Evolutionary conservation across 2,113 vertebrate species (phyloP).

Genomic region (Cygnus atratus): DNA sequence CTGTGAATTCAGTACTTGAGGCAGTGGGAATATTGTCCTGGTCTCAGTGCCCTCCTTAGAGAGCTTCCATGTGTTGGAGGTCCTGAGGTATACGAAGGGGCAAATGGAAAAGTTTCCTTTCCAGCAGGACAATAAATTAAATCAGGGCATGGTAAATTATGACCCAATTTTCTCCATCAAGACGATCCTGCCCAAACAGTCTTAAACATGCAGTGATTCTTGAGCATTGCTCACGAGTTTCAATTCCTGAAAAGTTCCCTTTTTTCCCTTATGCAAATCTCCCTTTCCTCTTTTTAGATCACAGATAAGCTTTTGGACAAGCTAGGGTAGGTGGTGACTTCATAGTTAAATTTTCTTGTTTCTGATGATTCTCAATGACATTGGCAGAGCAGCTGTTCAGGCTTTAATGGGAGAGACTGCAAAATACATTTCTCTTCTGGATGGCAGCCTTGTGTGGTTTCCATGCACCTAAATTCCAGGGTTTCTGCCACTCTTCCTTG

Average conservation of each 20-base stretch:
- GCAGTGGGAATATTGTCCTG: not conserved
- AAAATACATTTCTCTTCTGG: accelerated
- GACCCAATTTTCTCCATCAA: not conserved
- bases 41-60: not conserved
- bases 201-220: not conserved
- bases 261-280: not conserved
- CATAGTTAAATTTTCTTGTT: accelerated
- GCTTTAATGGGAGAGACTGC: not conserved
- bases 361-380: not conserved
- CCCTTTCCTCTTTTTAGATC: not conserved
- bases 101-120: not conserved
- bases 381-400: not conserved
- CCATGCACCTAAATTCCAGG: accelerated
- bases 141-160: not conserved
- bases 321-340: not conserved
- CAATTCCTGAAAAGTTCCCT: not conserved
- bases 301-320: not conserved
- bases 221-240: not conserved
- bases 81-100: not conserved
- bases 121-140: not conserved
- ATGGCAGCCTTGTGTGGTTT: not conserved
- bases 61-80: not conserved
- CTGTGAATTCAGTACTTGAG: not conserved
- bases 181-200: not conserved
- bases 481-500: not conserved